Conservation (phyloP, 1,140 invertebrate genomes). For the Ceratina calcarata region DNA sequence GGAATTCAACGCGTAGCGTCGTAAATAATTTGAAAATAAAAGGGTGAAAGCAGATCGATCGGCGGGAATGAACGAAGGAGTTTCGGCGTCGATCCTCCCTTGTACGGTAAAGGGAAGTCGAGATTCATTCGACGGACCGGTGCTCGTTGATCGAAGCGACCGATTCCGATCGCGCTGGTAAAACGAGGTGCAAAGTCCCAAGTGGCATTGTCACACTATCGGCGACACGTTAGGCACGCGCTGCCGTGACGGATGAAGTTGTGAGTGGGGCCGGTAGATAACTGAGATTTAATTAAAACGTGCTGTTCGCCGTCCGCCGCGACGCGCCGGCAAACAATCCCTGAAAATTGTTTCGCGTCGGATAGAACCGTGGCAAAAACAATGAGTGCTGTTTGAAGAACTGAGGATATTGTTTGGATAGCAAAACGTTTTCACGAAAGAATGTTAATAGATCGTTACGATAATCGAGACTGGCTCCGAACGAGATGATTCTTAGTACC, state of each 20-base stretch:
- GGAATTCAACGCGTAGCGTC: too few species aligned
- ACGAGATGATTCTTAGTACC: too few species aligned
- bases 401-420: too few species aligned
- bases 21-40: too few species aligned
- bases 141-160: constrained; percentile 2
- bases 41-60: background rate
- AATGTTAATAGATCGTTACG: constrained; percentile 9
- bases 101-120: constrained; percentile 1
- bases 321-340: constrained; percentile 8
- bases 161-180: background rate
- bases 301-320: constrained; percentile 11
- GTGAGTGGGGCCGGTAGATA: constrained; percentile 42
- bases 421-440: too few species aligned
- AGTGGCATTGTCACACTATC: constrained; percentile 37
- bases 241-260: constrained; percentile 28
- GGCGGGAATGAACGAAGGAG: background rate
- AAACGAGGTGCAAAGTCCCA: constrained; percentile 13
- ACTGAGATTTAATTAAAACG: constrained; percentile 62
- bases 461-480: too few species aligned
- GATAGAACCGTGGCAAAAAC: background rate
- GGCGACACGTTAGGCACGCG: constrained; percentile 17
- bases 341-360: constrained; percentile 36
- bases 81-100: background rate
- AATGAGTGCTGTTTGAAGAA: background rate
- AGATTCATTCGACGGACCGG: background rate